Base-by-base conservation (phyloP, 2,113 vertebrate genomes). In the Hydropotes inermis region DNA sequence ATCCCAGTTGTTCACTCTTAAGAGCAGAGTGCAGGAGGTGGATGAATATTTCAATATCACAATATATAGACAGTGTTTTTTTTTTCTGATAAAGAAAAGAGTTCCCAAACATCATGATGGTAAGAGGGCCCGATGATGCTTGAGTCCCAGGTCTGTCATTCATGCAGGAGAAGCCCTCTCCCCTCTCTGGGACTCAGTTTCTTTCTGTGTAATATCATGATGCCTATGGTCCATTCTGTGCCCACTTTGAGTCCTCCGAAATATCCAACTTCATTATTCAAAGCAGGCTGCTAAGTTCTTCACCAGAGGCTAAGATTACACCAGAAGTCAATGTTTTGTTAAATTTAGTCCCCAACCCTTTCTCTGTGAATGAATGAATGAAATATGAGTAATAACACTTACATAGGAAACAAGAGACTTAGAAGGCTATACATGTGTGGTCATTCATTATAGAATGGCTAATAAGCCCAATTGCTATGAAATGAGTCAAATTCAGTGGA, bases 1-100 rank as follows among this genome's bases (percentile, higher is more conserved):
- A 89, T 50, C 50, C 78, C 92, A 98, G 94, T 74, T 97, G 95
- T 84, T 97, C 76, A 58, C 15, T 54, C 78, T 82, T 96, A 92
- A 95, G 74, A 89, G 47, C 91, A 9, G 25, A 70, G 78, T 93
- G 78, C n/a, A 23, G 52, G 78, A 95, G 43, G 64, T 64, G n/a
- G 91, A 23, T 95, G 57, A n/a, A 64, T 39, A 57, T 67, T 97
- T 67, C 33, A 47, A 50, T 52, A 85, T 64, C 16, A 94, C 82
- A 94, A 93, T 76, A 43, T 76, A 76, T 43, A 91, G 83, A 87
- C 88, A 27, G 36, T 74, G 10, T 4, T 45, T 70, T 67, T 45
- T 70, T 67, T 78, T 87, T 43, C 60, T 82, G 13, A 76, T 67
- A 43, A 91, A 57, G 25, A 86, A 94, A 94, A 58, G 15, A 28